Base-by-base conservation (phyloP, 1,140 invertebrate genomes). In the Calliopsis andreniformis region DNA sequence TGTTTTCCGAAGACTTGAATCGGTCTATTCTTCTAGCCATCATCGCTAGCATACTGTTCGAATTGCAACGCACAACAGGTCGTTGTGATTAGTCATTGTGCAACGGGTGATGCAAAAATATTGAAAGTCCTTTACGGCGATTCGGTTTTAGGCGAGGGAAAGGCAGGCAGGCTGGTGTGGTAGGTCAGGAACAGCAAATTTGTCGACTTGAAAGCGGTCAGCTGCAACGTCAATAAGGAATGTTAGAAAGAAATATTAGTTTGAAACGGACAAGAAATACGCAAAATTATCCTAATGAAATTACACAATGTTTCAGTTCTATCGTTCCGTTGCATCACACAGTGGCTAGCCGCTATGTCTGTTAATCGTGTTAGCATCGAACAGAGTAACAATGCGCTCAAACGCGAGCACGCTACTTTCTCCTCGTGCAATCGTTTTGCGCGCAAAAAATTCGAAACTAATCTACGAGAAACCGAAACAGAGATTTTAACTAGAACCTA, bases 291-390 rank as follows among this genome's bases (percentile, higher is more conserved):
- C 32, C 35, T 76, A 76, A 39, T 18, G 14, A 49, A 56, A 39
- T 59, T 76, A 51, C 43, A 68, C 73, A 76, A 76, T 30, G 35
- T n/a, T n/a, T n/a, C n/a, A n/a, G n/a, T n/a, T n/a, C n/a, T n/a
- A n/a, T n/a, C 25, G 3, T 25, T 14, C 8, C 7, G 55, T 76
- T 76, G 55, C 73, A 42, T 76, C 73, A 76, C 12, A 14, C 12
- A 51, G 10, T 5, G 14, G 43, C 73, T 18, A 51, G 10, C 10
- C n/a, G 43, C 73, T 12, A 43, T 53, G 43, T 76, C 69, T 51
- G 55, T 69, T 76, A 69, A 51, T 32, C 20, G 30, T 18, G 20
- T 23, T 58, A 68, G 23, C 42, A 30, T 49, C 43, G 53, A 4
- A 47, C 72, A 12, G 3, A 18, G 25, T 51, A 49, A 68, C 73